Percentiles rank a stretch among this genome's conserved stretches.
phyloP scores from a whole-genome alignment of 1,140 invertebrate genomes.

The Dreissena polymorpha region DNA sequence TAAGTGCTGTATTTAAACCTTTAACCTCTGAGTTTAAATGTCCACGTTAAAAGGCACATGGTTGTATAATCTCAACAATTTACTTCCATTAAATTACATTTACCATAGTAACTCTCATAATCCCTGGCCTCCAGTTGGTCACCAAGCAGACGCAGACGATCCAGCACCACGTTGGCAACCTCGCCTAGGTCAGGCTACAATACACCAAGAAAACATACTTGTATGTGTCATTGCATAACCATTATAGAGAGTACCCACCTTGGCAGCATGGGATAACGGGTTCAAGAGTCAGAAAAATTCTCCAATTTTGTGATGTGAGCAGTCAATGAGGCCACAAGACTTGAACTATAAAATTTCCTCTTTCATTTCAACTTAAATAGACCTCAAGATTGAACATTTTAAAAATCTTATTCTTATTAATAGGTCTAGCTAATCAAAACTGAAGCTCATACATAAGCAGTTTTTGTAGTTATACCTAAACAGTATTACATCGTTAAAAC shows the following conservation, averaged over 20 bases:
- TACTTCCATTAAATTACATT: too few relatives aligned
- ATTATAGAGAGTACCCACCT: neutral
- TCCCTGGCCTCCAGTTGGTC: neutral
- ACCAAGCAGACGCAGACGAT: constrained; percentile 63
- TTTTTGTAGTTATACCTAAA: too few relatives aligned
- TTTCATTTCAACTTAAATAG: neutral
- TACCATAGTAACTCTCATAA: too few relatives aligned
- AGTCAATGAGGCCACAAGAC: neutral
- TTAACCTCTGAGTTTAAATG: too few relatives aligned
- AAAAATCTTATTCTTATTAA: too few relatives aligned
- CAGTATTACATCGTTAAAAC: too few relatives aligned
- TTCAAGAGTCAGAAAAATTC: neutral
- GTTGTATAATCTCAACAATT: too few relatives aligned
- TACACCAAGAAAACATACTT: constrained; percentile 11
- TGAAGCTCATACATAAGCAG: too few relatives aligned
- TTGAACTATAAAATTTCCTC: neutral
- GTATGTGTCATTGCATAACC: too few relatives aligned
- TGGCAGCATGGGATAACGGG: neutral
- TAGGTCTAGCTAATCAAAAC: too few relatives aligned
- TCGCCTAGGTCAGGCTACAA: constrained; percentile 71
- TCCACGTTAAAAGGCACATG: too few relatives aligned
- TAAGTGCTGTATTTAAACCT: too few relatives aligned
- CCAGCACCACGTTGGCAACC: constrained; percentile 67
- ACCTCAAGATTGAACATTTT: neutral
- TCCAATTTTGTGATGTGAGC: neutral